A percentile compares a stretch with the other conserved stretches of the same genome.
Conservation (phyloP, 1,140 invertebrate species). For the Papilio dardanus region DNA sequence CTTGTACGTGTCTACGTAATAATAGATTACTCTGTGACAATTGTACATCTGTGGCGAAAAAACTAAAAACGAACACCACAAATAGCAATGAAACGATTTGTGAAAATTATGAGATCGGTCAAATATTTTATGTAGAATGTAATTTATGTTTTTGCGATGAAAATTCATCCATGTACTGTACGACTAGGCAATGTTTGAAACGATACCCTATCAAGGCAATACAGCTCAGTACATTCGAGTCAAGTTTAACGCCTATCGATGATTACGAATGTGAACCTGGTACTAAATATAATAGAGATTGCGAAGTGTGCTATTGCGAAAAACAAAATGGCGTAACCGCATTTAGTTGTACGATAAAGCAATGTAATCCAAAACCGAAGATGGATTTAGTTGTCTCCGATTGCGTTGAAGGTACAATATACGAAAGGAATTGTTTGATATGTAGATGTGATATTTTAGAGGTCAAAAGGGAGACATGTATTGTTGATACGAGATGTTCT, state of each 20-base stretch:
- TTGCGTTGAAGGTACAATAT: slow-evolving; percentile 54
- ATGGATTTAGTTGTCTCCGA: slow-evolving; percentile 39
- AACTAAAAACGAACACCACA: background rate
- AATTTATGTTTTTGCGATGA: slow-evolving; percentile 62
- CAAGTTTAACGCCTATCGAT: slow-evolving; percentile 42
- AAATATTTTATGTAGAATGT: slow-evolving; percentile 55
- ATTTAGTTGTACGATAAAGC: slow-evolving; percentile 51
- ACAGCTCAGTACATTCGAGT: slow-evolving; percentile 21
- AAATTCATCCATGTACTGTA: slow-evolving; percentile 51
- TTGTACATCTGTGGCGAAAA: slow-evolving; percentile 39
- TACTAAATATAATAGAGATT: slow-evolving; percentile 52
- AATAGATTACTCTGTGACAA: slow-evolving; percentile 62
- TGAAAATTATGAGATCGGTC: slow-evolving; percentile 36
- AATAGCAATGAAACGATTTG: slow-evolving; percentile 43
- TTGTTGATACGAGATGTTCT: slow-evolving; percentile 45
- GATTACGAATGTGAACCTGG: slow-evolving; percentile 52
- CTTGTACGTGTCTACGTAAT: slow-evolving; percentile 63
- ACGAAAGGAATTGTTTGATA: slow-evolving; percentile 57
- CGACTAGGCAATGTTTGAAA: slow-evolving; percentile 52
- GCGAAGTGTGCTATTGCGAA: slow-evolving; percentile 61
- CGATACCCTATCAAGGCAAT: slow-evolving; percentile 23
- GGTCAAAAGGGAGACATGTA: slow-evolving; percentile 52
- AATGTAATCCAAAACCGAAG: slow-evolving; percentile 37
- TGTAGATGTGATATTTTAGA: slow-evolving; percentile 53
- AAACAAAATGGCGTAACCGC: slow-evolving; percentile 45